Base-by-base conservation (phyloP, 2,888 invertebrate genomes). In the Ypsolopha scabrella region DNA sequence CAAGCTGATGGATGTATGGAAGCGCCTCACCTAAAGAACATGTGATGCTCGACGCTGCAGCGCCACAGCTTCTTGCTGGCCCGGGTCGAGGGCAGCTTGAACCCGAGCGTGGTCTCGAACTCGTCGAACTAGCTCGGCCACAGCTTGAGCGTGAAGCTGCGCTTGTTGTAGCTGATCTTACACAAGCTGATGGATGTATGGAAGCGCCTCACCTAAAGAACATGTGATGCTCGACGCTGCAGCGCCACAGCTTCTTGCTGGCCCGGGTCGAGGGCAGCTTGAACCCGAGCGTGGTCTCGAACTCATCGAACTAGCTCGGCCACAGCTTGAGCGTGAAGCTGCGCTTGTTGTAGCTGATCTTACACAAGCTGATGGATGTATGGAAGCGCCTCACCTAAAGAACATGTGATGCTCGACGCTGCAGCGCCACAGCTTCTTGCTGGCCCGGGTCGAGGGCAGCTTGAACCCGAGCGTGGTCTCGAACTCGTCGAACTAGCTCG, bases 341-440 rank as follows among this genome's bases (percentile, higher is more conserved):
- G n/a, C n/a, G n/a, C n/a, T n/a, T n/a, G n/a, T n/a, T n/a, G n/a
- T n/a, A n/a, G n/a, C n/a, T n/a, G n/a, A n/a, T n/a, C n/a, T n/a
- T n/a, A n/a, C n/a, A n/a, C n/a, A n/a, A n/a, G n/a, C n/a, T n/a
- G n/a, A n/a, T n/a, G n/a, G n/a, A n/a, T n/a, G n/a, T n/a, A n/a
- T n/a, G n/a, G n/a, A n/a, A n/a, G n/a, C n/a, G n/a, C n/a, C n/a
- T 52, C 53, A 93, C 93, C 96, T 93, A 89, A 98, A 99, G 89
- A 99, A 99, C 56, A 98, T 98, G 72, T 99, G 99, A 82, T 99
- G 97, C 70, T 99, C 99, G 0, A 99, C 99, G 69, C 97, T 96
- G 38, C 95, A 95, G 70, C 97, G 94, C 99, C 99, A 99, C 51
- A 99, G 85, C 65, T 97, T 93, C 86, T 99, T 99, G 54, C 98